Conservation (phyloP, 2,113 vertebrate genomes). For the Siniperca knerii region DNA sequence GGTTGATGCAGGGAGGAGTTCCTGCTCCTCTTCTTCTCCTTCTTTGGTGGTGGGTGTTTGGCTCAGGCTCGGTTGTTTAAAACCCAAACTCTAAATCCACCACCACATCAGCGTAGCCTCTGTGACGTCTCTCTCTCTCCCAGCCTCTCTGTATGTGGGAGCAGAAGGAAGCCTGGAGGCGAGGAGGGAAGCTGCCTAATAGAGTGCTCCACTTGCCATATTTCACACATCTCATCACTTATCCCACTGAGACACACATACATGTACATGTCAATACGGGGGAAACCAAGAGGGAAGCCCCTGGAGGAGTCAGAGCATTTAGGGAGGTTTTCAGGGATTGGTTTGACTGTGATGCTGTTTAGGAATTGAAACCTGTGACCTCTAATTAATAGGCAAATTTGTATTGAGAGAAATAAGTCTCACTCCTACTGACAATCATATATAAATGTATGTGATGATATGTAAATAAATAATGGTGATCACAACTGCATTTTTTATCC, state of each 20-base stretch:
- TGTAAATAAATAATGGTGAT: conserved; percentile 27
- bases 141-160: conserved; percentile 29
- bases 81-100: conserved; percentile 22
- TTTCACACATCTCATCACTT: conserved; percentile 70
- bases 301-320: conserved; percentile 40
- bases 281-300: conserved; percentile 45
- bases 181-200: conserved; percentile 36
- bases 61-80: conserved; percentile 23
- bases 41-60: conserved; percentile 44
- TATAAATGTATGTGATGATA: neutral
- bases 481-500: conserved; percentile 3
- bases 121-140: conserved; percentile 30
- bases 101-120: conserved; percentile 28
- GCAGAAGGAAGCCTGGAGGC: conserved; percentile 49
- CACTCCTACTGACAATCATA: neutral
- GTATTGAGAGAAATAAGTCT: neutral
- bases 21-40: conserved; percentile 17
- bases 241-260: conserved; percentile 51
- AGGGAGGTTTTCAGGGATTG: neutral
- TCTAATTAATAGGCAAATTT: conserved; percentile 8
- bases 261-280: conserved; percentile 52
- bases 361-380: conserved; percentile 20
- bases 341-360: conserved; percentile 6
- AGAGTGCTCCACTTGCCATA: conserved; percentile 68
- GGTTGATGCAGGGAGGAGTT: conserved; percentile 47